Evolutionary conservation across 2,888 invertebrate species (phyloP).

Genomic region (Aromia moschata): DNA sequence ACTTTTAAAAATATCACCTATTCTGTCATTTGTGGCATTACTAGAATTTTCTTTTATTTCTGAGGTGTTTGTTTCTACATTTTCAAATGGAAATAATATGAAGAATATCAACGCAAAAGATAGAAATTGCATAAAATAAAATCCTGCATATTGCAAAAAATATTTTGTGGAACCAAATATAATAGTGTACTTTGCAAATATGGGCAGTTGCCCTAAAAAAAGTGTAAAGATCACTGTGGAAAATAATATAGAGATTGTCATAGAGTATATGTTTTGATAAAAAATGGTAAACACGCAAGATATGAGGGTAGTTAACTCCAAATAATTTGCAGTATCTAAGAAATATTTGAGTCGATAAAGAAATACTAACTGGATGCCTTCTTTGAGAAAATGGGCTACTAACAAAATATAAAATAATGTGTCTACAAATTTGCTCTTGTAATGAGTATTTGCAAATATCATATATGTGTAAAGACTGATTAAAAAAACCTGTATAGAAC

Average conservation of each 20-base stretch:
- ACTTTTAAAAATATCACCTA: constrained; percentile 35
- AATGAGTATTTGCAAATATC: constrained; percentile 32
- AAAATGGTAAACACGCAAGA: constrained; percentile 30
- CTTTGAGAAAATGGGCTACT: constrained; percentile 38
- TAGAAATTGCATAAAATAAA: constrained; percentile 48
- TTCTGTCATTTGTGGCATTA: not conserved
- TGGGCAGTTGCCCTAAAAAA: constrained; percentile 43
- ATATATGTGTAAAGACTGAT: constrained; percentile 41
- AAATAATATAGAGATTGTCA: constrained; percentile 41
- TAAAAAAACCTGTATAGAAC: constrained; percentile 36
- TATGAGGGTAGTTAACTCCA: constrained; percentile 36
- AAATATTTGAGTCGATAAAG: constrained; percentile 40
- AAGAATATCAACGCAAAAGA: constrained; percentile 49
- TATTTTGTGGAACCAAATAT: constrained; percentile 47
- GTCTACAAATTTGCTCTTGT: constrained; percentile 8
- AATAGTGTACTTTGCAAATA: constrained; percentile 47
- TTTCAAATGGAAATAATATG: constrained; percentile 40
- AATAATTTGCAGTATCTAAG: constrained; percentile 39
- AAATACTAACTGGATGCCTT: constrained; percentile 38
- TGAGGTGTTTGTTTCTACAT: not conserved
- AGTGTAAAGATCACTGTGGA: constrained; percentile 41
- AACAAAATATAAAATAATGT: constrained; percentile 31
- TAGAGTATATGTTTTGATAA: constrained; percentile 34
- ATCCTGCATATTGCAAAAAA: constrained; percentile 46
- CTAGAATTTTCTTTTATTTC: not conserved